phyloP scores from a whole-genome alignment of 2,797 vertebrate genomes.

The Coccyzus lansbergi region DNA sequence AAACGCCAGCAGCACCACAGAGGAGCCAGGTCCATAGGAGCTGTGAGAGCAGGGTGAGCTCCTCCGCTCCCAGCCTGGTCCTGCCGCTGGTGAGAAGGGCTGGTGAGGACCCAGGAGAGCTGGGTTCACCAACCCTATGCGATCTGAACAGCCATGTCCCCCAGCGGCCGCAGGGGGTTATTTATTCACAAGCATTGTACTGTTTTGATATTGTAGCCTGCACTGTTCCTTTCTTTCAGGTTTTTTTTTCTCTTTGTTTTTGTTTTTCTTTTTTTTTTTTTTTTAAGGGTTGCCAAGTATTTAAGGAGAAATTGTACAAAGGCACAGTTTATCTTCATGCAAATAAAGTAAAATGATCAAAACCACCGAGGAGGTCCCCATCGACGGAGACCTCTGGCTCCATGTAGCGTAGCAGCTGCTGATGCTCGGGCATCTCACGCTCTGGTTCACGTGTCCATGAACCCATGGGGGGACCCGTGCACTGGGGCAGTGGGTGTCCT shows the following conservation, averaged over 20 bases:
- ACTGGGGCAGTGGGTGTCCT: neutral
- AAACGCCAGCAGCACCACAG: neutral
- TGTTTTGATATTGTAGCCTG: constrained; percentile 54
- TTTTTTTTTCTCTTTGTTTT: neutral
- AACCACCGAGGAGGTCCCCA: neutral
- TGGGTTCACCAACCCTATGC: neutral
- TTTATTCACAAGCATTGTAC: constrained; percentile 66
- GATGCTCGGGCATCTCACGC: accelerated
- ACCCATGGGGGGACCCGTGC: no score
- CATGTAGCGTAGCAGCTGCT: accelerated
- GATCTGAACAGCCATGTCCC: neutral
- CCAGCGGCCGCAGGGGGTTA: neutral
- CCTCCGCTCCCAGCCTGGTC: neutral
- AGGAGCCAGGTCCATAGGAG: neutral
- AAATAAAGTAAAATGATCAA: constrained; percentile 60
- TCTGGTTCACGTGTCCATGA: accelerated
- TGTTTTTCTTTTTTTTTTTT: neutral
- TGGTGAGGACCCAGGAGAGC: neutral
- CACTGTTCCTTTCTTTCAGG: neutral
- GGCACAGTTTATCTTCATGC: constrained; percentile 35
- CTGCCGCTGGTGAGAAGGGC: neutral
- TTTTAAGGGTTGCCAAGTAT: constrained; percentile 51
- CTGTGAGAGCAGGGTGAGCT: neutral
- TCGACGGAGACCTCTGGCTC: neutral
- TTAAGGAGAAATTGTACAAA: constrained; percentile 64